Evolutionary conservation across 2,888 invertebrate genomes (phyloP), one percentile per base, ranked within the genome.

Genomic region (Drosophila monieri): DNA sequence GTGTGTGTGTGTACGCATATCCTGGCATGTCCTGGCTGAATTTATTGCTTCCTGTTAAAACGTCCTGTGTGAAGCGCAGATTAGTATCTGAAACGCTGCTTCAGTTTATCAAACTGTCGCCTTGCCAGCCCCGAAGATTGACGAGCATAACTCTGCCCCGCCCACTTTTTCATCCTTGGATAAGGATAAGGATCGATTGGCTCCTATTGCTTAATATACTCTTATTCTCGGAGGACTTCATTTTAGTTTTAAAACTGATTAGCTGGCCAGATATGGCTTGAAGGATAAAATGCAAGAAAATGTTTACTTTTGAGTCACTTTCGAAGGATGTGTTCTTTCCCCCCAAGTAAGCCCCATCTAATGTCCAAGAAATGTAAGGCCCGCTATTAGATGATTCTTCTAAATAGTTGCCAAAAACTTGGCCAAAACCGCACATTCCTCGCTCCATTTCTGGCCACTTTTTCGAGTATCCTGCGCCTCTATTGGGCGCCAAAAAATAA

Each of bases 31-130:
- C 70, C 44, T 67, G 53, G 73, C 65, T 52, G 75, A 76, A 85
- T 85, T 85, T 87, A 85, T 85, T 85, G 78, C 80, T 85, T 85
- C 87, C 85, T 80, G 87, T 77, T 80, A 78, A 41, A 76, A 72
- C 69, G 78, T 66, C 70, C 73, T 59, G 59, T 59, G 59, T 75
- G 75, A 48, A 78, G 73, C 78, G 83, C 75, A 85, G 87, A 85
- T 85, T 80, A 87, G 85, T 80, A 87, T 85, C 87, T 61, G 35
- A 44, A 61, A 69, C 73, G 66, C 43, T 76, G 76, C 48, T 81
- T 71, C 81, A 80, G 85, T 81, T 85, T 81, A 80, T 84, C 86
- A 84, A 85, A 84, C 68, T 84, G 83, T 80, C 83, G 84, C 81
- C 81, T 74, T 55, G 46, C 68, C 58, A 67, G 65, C 1, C 66